Evolutionary conservation across 2,888 invertebrate species (phyloP), one percentile per base, ranked within the genome.

Genomic region (Drosophila parthenogenetica): DNA sequence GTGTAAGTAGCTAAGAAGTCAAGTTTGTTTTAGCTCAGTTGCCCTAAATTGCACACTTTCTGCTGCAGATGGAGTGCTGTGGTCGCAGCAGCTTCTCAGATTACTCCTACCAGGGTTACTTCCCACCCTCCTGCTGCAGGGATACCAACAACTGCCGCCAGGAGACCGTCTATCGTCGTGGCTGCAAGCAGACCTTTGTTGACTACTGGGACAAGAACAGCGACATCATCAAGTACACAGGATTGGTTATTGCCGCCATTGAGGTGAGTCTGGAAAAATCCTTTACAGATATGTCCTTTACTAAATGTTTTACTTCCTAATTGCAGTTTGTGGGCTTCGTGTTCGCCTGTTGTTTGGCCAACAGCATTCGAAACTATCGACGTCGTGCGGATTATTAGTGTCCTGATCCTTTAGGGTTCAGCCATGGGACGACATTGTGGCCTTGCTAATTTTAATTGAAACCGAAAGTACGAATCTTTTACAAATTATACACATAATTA

Each of bases 261-360:
- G 96, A 96, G 94, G 96, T 96, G 88, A 91, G 75, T 70, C n/a
- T 29, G 2, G 29, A 4, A 0, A 19, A 14, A 1, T 14, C 1
- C n/a, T n/a, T 10, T 1, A n/a, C 4, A 2, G 13, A 17, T 11
- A 22, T 4, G 17, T 53, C 2, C 16, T 22, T 48, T 1, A 5
- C 22, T 22, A 11, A 10, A 5, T 35, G 22, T 5, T 29, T 2
- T 5, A 1, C 19, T 16, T 22, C 14, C 37, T 29, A 1, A 1
- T 83, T 82, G 14, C 79, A 96, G 96, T 93, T 96, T 78, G 93
- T 95, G 81, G 96, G 96, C 67, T 96, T 97, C 67, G 93, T 97
- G 85, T 97, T 98, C 92, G 96, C 97, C 60, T 95, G 98, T 91
- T 97, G 97, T 90, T 93, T 98, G 91, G 96, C 96, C 79, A 96